Evolutionary conservation across 2,797 vertebrate genomes (phyloP), one percentile per base, ranked within the genome.

Genomic region (Nothura maculosa): DNA sequence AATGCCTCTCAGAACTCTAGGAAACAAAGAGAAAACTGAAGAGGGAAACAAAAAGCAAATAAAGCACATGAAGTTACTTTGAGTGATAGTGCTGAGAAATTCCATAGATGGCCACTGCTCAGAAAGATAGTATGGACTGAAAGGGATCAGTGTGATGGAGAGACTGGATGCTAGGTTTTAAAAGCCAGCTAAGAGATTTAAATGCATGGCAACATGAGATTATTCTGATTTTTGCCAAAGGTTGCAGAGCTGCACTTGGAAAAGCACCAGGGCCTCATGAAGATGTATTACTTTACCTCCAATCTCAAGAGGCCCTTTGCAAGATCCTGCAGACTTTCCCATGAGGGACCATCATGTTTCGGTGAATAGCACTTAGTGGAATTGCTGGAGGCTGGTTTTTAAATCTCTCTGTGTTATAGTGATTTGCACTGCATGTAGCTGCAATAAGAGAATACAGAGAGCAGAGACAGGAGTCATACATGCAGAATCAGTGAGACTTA

Each of bases 351-450:
- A 87, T 85, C 94, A 84, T 5, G 3, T 89, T 94, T 91, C 70
- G 64, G 80, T 89, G 94, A 94, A 92, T 64, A 80, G 85, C 81
- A 11, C 87, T 95, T 89, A 84, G 85, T 80, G 77, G 73, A 90
- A 90, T 94, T 77, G 85, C 80, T 84, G 80, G 80, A 95, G 74
- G 89, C 82, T 92, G 94, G 84, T 95, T 95, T 94, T 95, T 89
- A 89, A 91, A 93, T 74, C 92, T 70, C 10, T 88, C 80, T 61
- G 22, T 62, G 85, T 87, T 77, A 81, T n/a, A 94, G 90, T 93
- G 93, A 93, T 92, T 92, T 94, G 63, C 36, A 36, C 36, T 95
- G 70, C 87, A 81, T 91, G 87, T 93, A 86, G 70, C 55, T 68
- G 70, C 70, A 89, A 76, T 61, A 93, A 88, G 87, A 10, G 61